Percentiles rank a stretch among this genome's conserved stretches.
These are phyloP conservation scores for Agriopis leucophaearia DNA, from an alignment of 2,888 invertebrate genomes.

Conservation along the genomic window DNA sequence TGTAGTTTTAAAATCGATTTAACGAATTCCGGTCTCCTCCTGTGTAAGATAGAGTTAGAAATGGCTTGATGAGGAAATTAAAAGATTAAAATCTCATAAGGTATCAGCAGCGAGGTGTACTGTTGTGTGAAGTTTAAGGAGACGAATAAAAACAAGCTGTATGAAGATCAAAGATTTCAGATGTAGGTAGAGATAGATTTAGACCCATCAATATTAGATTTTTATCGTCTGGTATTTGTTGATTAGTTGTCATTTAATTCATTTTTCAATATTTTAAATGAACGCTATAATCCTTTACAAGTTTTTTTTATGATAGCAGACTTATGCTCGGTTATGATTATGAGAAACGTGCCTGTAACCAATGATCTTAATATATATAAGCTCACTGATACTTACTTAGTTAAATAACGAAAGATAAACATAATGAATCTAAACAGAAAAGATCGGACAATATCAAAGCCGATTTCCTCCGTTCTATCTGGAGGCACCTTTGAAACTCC, in stretches of 20 bases:
- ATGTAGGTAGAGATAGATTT: conserved; percentile 7
- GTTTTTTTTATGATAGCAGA: too few relatives aligned
- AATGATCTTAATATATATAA: too few relatives aligned
- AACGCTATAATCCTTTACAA: too few relatives aligned
- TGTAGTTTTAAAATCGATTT: conserved; percentile 26
- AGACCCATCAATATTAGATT: neutral
- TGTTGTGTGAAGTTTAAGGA: conserved; percentile 13
- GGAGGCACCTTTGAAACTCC: conserved; percentile 17
- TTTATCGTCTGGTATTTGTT: neutral
- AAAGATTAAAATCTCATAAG: conserved; percentile 24
- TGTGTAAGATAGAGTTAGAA: neutral
- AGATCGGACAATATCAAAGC: conserved; percentile 18
- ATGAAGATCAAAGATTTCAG: conserved; percentile 8
- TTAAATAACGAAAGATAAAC: conserved; percentile 5
- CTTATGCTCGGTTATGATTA: too few relatives aligned
- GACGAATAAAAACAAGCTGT: conserved; percentile 2
- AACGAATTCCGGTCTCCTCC: conserved; percentile 18
- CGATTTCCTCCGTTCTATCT: conserved; percentile 32
- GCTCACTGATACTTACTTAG: neutral
- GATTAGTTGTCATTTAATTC: neutral
- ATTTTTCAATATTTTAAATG: neutral
- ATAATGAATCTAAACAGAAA: conserved; percentile 10
- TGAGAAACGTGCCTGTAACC: neutral
- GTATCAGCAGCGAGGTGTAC: conserved; percentile 2
- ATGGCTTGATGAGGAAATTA: neutral